Percentiles rank a stretch among this genome's conserved stretches.
Conservation (phyloP, 2,888 invertebrate genomes). For the Halictus quadricinctus region DNA sequence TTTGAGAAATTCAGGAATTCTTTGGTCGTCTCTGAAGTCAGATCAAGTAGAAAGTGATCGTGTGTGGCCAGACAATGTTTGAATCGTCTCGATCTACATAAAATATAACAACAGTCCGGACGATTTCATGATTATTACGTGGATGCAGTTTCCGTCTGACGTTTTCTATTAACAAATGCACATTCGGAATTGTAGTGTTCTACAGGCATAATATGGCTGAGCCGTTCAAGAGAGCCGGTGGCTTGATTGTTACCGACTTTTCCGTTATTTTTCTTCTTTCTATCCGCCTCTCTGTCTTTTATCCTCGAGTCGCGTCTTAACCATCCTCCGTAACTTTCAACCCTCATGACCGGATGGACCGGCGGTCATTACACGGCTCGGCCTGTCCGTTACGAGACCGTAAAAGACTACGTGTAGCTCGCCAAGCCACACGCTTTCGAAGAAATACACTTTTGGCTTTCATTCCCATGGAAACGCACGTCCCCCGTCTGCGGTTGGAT, state of each 20-base stretch:
- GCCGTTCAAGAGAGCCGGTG: background rate
- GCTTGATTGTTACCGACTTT: conserved; percentile 12
- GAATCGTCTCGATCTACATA: no score
- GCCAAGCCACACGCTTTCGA: conserved; percentile 25
- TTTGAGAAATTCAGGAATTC: background rate
- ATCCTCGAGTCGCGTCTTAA: conserved; percentile 43
- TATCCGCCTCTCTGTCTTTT: background rate
- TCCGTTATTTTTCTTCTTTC: background rate
- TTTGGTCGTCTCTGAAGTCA: no score
- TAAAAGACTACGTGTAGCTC: conserved; percentile 40
- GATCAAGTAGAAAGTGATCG: no score
- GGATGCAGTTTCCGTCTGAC: background rate
- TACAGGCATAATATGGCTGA: background rate
- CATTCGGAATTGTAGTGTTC: background rate
- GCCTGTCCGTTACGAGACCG: conserved; percentile 56
- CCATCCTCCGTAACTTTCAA: conserved; percentile 59
- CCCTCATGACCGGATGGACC: conserved; percentile 45
- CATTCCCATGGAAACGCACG: background rate
- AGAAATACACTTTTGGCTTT: conserved; percentile 24
- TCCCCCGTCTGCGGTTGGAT: conserved; percentile 25
- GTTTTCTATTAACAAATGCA: background rate
- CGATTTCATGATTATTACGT: background rate
- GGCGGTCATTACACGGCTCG: conserved; percentile 59
- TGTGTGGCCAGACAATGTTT: no score
- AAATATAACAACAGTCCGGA: no score